These are phyloP conservation scores for Tiliacea citrago DNA, from an alignment of 2,888 invertebrate species.

Conservation along the genomic window DNA sequence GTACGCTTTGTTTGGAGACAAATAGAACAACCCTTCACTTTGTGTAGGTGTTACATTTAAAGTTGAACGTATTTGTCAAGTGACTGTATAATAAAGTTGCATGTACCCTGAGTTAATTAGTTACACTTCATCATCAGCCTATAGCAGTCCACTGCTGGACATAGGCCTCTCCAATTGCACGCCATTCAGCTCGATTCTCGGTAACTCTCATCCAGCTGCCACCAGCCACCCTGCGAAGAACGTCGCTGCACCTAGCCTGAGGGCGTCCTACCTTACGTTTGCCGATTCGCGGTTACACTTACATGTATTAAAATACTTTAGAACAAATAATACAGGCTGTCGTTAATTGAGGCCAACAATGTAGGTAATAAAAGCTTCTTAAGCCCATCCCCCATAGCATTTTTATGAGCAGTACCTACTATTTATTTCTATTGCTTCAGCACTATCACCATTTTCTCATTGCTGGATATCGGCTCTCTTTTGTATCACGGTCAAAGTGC, in stretches of 20 bases:
- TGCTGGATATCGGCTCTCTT: background rate
- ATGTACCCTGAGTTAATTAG: constrained; percentile 16
- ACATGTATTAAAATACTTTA: too few relatives aligned
- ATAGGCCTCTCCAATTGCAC: too few relatives aligned
- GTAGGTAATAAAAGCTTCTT: background rate
- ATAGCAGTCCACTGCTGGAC: too few relatives aligned
- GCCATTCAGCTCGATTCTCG: too few relatives aligned
- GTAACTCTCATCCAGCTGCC: too few relatives aligned
- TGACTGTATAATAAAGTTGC: constrained; percentile 10
- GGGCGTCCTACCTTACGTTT: too few relatives aligned
- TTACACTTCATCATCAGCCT: too few relatives aligned
- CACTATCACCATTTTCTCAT: too few relatives aligned
- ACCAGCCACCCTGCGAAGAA: too few relatives aligned
- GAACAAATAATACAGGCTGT: too few relatives aligned
- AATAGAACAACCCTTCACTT: constrained; percentile 10
- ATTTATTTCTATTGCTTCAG: background rate
- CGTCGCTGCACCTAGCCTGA: too few relatives aligned
- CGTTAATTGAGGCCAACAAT: background rate
- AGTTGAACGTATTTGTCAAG: constrained; percentile 15
- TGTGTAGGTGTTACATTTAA: constrained; percentile 8
- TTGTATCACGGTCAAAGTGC: background rate
- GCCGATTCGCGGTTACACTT: too few relatives aligned
- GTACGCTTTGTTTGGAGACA: constrained; percentile 24
- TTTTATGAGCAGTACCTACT: background rate
- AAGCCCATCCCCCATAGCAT: background rate